A percentile compares a stretch with the other conserved stretches of the same genome.
These are phyloP conservation scores for Acrocyrtus sp. DNA, from an alignment of 2,888 invertebrate species.

Conservation along the genomic window DNA sequence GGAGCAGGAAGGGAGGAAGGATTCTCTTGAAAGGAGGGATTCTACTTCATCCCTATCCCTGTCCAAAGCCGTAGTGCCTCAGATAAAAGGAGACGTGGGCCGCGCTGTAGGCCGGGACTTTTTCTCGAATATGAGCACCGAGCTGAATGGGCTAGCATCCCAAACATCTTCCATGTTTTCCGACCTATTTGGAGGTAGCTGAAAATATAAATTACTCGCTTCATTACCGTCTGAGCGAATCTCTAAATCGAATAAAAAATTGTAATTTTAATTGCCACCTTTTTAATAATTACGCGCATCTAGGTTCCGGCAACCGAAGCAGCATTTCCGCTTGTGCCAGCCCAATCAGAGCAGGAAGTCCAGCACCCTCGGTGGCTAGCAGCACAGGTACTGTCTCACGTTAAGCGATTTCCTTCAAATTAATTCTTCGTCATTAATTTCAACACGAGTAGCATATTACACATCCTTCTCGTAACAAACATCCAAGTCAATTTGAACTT, in stretches of 20 bases:
- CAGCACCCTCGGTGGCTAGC: slow-evolving; percentile 66
- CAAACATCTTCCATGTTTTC: slow-evolving; percentile 95
- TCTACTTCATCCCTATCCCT: slow-evolving; percentile 64
- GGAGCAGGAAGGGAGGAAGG: slow-evolving; percentile 29
- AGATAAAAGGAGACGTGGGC: slow-evolving; percentile 58
- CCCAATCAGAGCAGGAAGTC: slow-evolving; percentile 67
- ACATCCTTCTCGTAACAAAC: too few species aligned
- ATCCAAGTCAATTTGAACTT: too few species aligned
- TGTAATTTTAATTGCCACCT: too few species aligned
- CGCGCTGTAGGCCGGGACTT: slow-evolving; percentile 73
- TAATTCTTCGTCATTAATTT: too few species aligned
- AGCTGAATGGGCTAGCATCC: slow-evolving; percentile 91
- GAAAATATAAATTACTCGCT: slow-evolving; percentile 6
- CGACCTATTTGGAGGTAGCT: slow-evolving; percentile 83
- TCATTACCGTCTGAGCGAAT: too few species aligned
- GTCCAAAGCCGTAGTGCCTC: slow-evolving; percentile 59
- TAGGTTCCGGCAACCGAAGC: slow-evolving; percentile 52
- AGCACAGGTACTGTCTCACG: too few species aligned
- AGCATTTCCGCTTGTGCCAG: slow-evolving; percentile 65
- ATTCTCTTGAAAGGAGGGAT: slow-evolving; percentile 63
- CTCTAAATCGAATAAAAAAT: too few species aligned
- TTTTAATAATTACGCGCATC: too few species aligned
- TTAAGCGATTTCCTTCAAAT: too few species aligned
- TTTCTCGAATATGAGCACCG: slow-evolving; percentile 90
- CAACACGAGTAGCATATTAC: too few species aligned